Evolutionary conservation across 2,797 vertebrate species (phyloP).

Genomic region (Trematomus bernacchii): DNA sequence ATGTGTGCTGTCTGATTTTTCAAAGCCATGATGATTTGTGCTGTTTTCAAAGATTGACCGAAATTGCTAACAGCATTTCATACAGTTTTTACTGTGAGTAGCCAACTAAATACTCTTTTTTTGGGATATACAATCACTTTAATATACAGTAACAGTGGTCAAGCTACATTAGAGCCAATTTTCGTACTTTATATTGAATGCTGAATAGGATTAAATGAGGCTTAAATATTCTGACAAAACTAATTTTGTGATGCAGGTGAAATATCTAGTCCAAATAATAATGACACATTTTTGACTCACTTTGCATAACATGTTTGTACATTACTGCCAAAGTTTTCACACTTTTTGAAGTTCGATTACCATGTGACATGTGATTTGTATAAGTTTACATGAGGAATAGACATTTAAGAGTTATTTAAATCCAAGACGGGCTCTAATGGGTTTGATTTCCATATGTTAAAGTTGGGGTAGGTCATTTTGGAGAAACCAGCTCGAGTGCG

Average conservation of each 20-base stretch:
- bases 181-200: background rate
- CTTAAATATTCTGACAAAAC: background rate
- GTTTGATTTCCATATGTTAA: background rate
- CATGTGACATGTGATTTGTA: background rate
- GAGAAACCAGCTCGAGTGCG: too few species aligned
- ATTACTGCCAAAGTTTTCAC: background rate
- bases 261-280: background rate
- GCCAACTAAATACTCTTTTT: too few species aligned
- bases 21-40: background rate
- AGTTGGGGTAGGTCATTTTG: too few species aligned
- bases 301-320: background rate
- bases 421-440: background rate
- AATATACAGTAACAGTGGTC: background rate
- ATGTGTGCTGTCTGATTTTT: background rate
- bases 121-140: background rate
- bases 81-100: background rate
- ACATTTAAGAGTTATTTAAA: background rate
- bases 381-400: background rate
- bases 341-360: background rate
- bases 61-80: background rate
- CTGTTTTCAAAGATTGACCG: background rate
- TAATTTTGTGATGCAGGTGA: background rate
- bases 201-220: constrained; percentile 10
- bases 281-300: background rate
- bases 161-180: background rate